phyloP scores from a whole-genome alignment of 1,140 invertebrate genomes.

The Nasonia vitripennis region DNA sequence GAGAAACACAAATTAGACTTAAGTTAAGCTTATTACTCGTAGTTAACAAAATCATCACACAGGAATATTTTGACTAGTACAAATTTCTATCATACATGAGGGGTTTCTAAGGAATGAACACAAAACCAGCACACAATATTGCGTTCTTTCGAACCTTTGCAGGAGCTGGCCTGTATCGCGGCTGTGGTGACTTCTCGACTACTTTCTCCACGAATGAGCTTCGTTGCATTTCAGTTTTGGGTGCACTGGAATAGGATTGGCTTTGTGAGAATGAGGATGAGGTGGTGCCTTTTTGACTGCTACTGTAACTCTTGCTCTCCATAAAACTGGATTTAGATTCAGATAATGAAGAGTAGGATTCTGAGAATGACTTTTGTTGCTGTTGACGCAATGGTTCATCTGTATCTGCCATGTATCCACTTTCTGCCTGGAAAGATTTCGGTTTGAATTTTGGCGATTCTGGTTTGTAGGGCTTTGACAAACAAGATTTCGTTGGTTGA shows the following conservation, averaged over 20 bases:
- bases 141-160: conserved; percentile 68
- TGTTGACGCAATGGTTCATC: conserved; percentile 76
- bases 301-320: conserved; percentile 66
- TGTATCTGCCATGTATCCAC: conserved; percentile 85
- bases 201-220: conserved; percentile 67
- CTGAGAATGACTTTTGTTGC: conserved; percentile 58
- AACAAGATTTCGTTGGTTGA: conserved; percentile 63
- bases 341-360: conserved; percentile 64
- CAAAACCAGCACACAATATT: conserved; percentile 58
- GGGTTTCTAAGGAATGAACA: conserved; percentile 34
- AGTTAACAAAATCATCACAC: background rate
- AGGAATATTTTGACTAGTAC: background rate
- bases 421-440: conserved; percentile 75
- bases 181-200: conserved; percentile 55
- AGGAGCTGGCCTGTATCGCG: conserved; percentile 56
- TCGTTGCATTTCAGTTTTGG: conserved; percentile 64
- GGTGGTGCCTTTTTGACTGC: conserved; percentile 61
- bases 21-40: background rate
- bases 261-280: conserved; percentile 55
- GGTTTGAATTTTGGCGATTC: conserved; percentile 77
- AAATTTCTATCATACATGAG: conserved; percentile 5
- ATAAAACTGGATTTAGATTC: conserved; percentile 66
- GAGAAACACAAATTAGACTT: background rate
- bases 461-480: conserved; percentile 68
- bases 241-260: conserved; percentile 53